Percentiles rank a stretch among this genome's conserved stretches.
Conservation (phyloP, 2,797 vertebrate genomes). For the Sebastes flavidus region DNA sequence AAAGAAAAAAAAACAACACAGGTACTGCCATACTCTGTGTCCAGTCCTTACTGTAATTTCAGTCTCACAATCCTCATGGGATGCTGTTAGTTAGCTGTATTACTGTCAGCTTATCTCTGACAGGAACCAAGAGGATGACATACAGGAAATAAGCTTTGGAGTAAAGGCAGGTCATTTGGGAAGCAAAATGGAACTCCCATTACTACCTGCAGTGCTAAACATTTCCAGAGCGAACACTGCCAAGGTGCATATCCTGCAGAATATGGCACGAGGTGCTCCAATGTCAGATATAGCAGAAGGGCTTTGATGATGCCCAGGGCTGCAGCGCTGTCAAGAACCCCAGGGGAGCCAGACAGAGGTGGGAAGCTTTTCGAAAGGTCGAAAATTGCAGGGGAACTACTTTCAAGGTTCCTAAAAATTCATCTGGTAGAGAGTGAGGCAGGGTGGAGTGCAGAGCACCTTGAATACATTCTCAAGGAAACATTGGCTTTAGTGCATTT, state of each 20-base stretch:
- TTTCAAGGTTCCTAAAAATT: conserved; percentile 48
- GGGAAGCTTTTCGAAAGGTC: conserved; percentile 48
- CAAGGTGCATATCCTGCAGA: conserved; percentile 49
- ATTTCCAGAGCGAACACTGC: conserved; percentile 57
- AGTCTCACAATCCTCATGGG: conserved; percentile 31
- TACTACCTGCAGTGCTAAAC: conserved; percentile 72
- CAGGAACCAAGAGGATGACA: conserved; percentile 55
- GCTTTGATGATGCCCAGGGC: conserved; percentile 62
- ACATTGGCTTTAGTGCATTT: neutral
- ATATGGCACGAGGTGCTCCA: conserved; percentile 33
- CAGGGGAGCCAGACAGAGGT: conserved; percentile 45
- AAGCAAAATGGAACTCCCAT: conserved; percentile 62
- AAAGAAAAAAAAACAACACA: neutral
- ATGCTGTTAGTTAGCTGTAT: conserved; percentile 56
- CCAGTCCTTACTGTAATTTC: conserved; percentile 22
- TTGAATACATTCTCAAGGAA: conserved; percentile 7
- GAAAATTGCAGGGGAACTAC: conserved; percentile 40
- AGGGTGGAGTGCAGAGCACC: conserved; percentile 8
- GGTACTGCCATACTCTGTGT: conserved; percentile 1
- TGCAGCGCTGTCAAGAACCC: conserved; percentile 43
- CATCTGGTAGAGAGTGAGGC: conserved; percentile 7
- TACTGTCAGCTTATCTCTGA: conserved; percentile 58
- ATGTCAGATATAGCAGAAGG: conserved; percentile 52
- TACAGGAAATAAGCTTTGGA: conserved; percentile 44
- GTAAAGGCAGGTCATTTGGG: conserved; percentile 54